Conservation (phyloP, 2,888 invertebrate species). For the Drosophila kuntzei region DNA sequence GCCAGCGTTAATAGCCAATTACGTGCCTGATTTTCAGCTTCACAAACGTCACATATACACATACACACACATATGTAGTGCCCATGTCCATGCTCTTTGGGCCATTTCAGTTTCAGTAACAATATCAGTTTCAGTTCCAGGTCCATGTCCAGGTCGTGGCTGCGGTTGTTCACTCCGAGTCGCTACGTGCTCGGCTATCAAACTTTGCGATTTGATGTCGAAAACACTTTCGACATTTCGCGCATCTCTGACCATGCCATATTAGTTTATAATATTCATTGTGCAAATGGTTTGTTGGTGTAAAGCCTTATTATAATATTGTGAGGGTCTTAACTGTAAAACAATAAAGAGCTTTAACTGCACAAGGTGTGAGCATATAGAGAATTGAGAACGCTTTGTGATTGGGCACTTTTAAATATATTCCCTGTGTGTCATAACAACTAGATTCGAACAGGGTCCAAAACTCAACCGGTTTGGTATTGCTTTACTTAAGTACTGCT, state of each 20-base stretch:
- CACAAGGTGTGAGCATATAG: neutral
- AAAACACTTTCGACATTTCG: slow-evolving; percentile 37
- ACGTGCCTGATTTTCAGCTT: slow-evolving; percentile 56
- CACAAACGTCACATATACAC: slow-evolving; percentile 3
- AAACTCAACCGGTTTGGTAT: no score
- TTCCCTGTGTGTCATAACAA: no score
- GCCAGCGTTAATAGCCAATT: slow-evolving; percentile 76
- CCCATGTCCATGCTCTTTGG: slow-evolving; percentile 19
- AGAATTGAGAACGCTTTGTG: neutral
- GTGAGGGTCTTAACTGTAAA: neutral
- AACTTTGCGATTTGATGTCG: slow-evolving; percentile 71
- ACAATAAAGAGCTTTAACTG: neutral
- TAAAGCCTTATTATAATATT: slow-evolving; percentile 28
- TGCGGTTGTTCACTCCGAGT: slow-evolving; percentile 37
- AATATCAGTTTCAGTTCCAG: no score
- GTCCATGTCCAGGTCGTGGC: slow-evolving; percentile 28
- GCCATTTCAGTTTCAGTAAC: slow-evolving; percentile 2
- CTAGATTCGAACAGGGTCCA: no score
- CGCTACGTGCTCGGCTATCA: slow-evolving; percentile 68
- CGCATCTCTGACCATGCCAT: neutral
- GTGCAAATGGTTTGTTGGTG: slow-evolving; percentile 29
- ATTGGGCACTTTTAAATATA: neutral
- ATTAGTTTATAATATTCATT: slow-evolving; percentile 62
- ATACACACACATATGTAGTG: neutral
- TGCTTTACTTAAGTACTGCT: no score